Evolutionary conservation across 2,113 vertebrate genomes (phyloP).

Genomic region (Oenanthe melanoleuca): DNA sequence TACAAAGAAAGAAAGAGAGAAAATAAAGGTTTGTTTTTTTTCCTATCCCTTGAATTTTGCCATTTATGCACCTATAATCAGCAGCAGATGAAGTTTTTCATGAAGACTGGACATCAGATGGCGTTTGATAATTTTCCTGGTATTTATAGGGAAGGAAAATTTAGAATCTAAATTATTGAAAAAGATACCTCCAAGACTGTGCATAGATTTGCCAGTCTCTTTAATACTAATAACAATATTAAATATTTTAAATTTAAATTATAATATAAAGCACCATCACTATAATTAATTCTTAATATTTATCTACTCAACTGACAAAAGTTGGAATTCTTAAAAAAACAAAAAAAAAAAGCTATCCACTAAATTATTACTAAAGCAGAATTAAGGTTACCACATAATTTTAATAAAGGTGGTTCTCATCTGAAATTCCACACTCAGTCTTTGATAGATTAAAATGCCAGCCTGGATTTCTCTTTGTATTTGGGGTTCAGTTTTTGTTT

Average conservation of each 20-base stretch:
- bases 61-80: not conserved
- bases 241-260: too few relatives aligned
- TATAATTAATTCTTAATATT: too few relatives aligned
- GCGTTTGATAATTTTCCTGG: not conserved
- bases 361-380: too few relatives aligned
- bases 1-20: not conserved
- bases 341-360: too few relatives aligned
- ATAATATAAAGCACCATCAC: too few relatives aligned
- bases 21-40: fast-evolving
- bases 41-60: not conserved
- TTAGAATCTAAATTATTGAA: not conserved
- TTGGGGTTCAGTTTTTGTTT: not conserved
- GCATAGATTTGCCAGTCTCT: not conserved
- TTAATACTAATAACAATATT: not conserved
- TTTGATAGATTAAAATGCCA: not conserved
- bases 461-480: not conserved
- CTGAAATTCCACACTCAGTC: not conserved
- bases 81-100: fast-evolving
- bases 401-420: too few relatives aligned
- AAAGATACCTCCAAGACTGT: not conserved
- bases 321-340: too few relatives aligned
- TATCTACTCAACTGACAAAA: too few relatives aligned
- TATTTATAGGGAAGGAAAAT: not conserved
- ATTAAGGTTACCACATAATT: too few relatives aligned
- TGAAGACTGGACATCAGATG: not conserved